phyloP scores from a whole-genome alignment of 2,888 invertebrate genomes.

The Spatulosminthurus flaviceps region DNA sequence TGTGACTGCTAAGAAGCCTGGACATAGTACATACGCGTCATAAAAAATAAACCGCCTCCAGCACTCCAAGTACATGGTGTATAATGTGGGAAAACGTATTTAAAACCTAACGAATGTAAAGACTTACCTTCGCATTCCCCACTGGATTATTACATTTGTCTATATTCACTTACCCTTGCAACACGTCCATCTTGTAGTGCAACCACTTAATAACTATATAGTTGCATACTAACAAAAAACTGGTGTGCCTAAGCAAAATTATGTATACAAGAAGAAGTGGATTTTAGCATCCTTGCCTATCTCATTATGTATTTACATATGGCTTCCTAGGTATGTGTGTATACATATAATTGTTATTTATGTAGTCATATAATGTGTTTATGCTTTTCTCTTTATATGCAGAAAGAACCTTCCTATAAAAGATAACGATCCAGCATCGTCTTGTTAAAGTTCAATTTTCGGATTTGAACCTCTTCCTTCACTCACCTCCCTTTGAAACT shows the following conservation, averaged over 20 bases:
- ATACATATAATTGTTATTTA: background rate
- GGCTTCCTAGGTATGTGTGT: background rate
- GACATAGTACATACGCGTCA: background rate
- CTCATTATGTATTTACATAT: no score
- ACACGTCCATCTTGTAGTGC: background rate
- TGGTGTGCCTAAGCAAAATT: no score
- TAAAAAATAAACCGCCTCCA: background rate
- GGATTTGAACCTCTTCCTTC: conserved; percentile 4
- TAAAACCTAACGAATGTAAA: background rate
- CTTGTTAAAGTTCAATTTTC: conserved; percentile 18
- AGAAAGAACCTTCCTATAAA: background rate
- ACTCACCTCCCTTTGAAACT: background rate
- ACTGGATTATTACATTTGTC: conserved; percentile 4
- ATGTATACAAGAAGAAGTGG: no score
- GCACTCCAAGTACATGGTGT: background rate
- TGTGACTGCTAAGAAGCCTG: no score
- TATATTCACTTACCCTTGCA: conserved; percentile 2
- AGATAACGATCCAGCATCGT: conserved; percentile 3
- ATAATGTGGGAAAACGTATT: background rate
- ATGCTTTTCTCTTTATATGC: background rate
- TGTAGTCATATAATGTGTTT: background rate
- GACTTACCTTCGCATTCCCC: background rate
- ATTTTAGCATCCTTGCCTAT: no score
- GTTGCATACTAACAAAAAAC: background rate
- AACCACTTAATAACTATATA: background rate